Percentiles rank a stretch among this genome's conserved stretches.
Evolutionary conservation across 1,140 invertebrate species (phyloP).

Genomic region (Teleogryllus occipitalis): DNA sequence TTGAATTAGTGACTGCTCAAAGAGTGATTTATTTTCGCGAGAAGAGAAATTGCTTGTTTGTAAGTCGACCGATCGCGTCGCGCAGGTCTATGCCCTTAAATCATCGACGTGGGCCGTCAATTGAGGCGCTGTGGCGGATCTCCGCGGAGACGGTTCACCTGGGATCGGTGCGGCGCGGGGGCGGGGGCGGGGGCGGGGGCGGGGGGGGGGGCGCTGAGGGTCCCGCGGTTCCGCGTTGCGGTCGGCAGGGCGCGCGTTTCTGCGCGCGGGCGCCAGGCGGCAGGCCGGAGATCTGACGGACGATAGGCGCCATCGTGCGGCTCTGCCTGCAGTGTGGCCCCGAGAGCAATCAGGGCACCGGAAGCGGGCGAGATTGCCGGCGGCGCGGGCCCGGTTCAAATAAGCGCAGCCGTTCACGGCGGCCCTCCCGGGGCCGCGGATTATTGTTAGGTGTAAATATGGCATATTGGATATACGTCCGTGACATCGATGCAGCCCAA

Average conservation of each 20-base stretch:
- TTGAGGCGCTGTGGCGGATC: background rate
- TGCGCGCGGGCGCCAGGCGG: too few species aligned
- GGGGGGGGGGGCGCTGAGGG: background rate
- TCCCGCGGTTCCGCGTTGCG: background rate
- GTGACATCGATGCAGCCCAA: too few species aligned
- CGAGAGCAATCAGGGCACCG: background rate
- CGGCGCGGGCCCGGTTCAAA: background rate
- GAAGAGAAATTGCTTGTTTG: too few species aligned
- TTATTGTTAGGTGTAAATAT: too few species aligned
- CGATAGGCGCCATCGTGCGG: background rate
- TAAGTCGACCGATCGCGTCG: too few species aligned
- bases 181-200: too few species aligned
- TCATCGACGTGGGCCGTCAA: background rate
- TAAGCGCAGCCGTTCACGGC: background rate
- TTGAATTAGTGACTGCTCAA: too few species aligned
- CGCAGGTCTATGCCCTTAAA: background rate
- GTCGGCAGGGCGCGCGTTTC: background rate
- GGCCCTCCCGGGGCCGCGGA: too few species aligned
- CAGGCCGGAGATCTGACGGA: background rate
- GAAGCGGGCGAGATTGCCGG: too few species aligned
- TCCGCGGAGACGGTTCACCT: background rate
- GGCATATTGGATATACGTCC: too few species aligned
- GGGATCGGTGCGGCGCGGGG: background rate
- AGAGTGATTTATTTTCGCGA: too few species aligned
- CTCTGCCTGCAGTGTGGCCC: background rate